phyloP scores from a whole-genome alignment of 2,797 vertebrate species.

The Hafferia zeledoni region DNA sequence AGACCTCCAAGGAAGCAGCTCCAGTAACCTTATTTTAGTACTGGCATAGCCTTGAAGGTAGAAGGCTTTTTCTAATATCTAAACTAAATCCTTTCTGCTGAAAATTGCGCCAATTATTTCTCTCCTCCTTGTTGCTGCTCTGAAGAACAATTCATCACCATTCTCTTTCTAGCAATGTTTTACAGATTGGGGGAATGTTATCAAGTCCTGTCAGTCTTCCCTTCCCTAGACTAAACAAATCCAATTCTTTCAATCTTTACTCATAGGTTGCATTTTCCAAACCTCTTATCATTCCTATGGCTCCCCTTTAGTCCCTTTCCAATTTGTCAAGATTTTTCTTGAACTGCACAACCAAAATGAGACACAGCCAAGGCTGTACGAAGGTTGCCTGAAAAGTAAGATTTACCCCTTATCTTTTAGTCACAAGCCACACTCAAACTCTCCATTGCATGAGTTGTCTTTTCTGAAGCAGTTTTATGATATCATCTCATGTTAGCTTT shows the following conservation, averaged over 20 bases:
- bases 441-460: background rate
- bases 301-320: constrained; percentile 50
- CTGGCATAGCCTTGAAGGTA: constrained; percentile 9
- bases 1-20: constrained; percentile 44
- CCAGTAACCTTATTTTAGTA: background rate
- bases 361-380: background rate
- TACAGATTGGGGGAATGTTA: constrained; percentile 54
- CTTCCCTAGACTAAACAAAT: constrained; percentile 70
- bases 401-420: background rate
- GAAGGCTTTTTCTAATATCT: constrained; percentile 5
- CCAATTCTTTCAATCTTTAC: constrained; percentile 66
- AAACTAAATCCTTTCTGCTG: background rate
- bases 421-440: background rate
- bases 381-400: constrained; percentile 2
- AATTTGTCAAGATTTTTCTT: constrained; percentile 53
- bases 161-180: constrained; percentile 55
- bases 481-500: background rate
- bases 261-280: constrained; percentile 55
- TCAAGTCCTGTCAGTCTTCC: constrained; percentile 59
- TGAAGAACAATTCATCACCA: constrained; percentile 56
- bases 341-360: background rate
- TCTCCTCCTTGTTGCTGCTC: background rate
- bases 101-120: constrained; percentile 29
- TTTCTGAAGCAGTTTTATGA: background rate
- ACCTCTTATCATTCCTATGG: constrained; percentile 64